These are phyloP conservation scores for Listronotus oregonensis DNA, from an alignment of 1,140 invertebrate species.

Conservation along the genomic window DNA sequence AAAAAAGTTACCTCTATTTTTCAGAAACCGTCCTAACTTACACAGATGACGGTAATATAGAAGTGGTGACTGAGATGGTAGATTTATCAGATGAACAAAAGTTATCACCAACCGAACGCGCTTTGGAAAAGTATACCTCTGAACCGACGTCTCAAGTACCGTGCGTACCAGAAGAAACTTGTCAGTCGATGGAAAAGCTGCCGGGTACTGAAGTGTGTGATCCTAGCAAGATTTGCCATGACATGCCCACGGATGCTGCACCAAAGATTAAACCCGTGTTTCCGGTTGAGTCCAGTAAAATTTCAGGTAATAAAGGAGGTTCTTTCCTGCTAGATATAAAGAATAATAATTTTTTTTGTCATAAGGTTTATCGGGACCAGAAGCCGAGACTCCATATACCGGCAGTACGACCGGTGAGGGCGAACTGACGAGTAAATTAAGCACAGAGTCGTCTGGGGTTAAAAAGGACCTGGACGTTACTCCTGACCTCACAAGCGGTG, in stretches of 20 bases:
- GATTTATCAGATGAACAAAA: neutral
- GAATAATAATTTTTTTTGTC: too few species aligned
- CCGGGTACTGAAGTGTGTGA: neutral
- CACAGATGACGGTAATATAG: slow-evolving; percentile 46
- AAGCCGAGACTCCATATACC: slow-evolving; percentile 17
- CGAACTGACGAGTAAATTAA: slow-evolving; percentile 19
- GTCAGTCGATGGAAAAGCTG: neutral
- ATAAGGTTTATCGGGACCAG: slow-evolving; percentile 20
- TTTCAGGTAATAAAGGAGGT: slow-evolving; percentile 7
- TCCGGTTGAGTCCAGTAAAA: slow-evolving; percentile 14
- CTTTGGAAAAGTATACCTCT: slow-evolving; percentile 8
- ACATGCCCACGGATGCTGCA: neutral
- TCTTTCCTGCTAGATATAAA: too few species aligned
- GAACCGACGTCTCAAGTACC: neutral
- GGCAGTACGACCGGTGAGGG: neutral
- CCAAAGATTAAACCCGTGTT: neutral
- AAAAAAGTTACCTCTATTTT: too few species aligned
- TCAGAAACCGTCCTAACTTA: slow-evolving; percentile 45
- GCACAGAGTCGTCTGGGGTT: slow-evolving; percentile 12
- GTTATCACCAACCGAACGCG: neutral
- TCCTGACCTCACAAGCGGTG: slow-evolving; percentile 4
- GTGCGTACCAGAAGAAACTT: neutral
- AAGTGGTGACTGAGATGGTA: slow-evolving; percentile 38
- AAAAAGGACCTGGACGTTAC: neutral
- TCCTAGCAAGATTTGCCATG: neutral